Evolutionary conservation across 1,140 invertebrate species (phyloP), one percentile per base, ranked within the genome.

Genomic region (Stenopsyche tienmushanensis): DNA sequence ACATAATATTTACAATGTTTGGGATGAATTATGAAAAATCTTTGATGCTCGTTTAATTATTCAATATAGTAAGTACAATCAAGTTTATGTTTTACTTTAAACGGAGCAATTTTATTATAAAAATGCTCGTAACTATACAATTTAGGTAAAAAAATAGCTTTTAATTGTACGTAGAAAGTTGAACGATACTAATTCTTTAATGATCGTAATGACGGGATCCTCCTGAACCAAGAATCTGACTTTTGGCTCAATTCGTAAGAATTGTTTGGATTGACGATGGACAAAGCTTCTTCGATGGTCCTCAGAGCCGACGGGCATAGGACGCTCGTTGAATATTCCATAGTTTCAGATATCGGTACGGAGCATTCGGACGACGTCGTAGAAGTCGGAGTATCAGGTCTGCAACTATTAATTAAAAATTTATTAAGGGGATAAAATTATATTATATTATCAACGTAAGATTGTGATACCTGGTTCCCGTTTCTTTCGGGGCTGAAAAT

Each of bases 171-270:
- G n/a, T n/a, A n/a, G n/a, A n/a, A n/a, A n/a, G n/a, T n/a, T n/a
- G n/a, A n/a, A n/a, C 29, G 24, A 49, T 24, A 2, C 50, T 62
- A 66, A 34, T 58, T 66, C 57, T 66, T 65, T 26, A 73, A 71
- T 17, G 77, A 76, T 70, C 80, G 78, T 57, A 80, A 67, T 9
- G 79, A 80, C 3, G 80, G 80, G 73, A 79, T 77, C 58, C 79
- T 76, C 41, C 78, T 79, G 71, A 81, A 80, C 80, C 80, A 81
- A n/a, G 78, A 78, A 60, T 81, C 78, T 25, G 77, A 76, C 69
- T 80, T 80, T 64, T 79, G 73, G 72, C 78, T 79, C 58, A 81
- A 72, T 59, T 81, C 78, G 70, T 81, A 81, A 7, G 77, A 73
- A 67, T 81, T 79, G 44, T 73, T 73, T 0, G 80, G 80, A 1